Percentiles rank a stretch among this genome's conserved stretches.
Conservation (phyloP, 2,113 vertebrate species). For the Galeopterus variegatus region DNA sequence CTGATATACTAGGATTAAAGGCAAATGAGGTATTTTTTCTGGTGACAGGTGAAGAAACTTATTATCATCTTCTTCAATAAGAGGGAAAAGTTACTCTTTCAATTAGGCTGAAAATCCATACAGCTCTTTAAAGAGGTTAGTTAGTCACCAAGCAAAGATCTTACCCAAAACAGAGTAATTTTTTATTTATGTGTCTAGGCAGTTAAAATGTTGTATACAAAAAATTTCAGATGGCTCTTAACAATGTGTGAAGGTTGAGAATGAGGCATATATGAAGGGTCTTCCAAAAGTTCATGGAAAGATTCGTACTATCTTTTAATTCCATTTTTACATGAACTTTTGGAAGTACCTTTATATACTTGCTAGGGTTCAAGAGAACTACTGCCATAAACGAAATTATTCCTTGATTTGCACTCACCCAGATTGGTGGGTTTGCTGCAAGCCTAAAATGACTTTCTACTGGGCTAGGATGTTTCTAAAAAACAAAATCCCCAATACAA, state of each 20-base stretch:
- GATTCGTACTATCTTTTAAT: no score
- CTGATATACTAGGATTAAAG: neutral
- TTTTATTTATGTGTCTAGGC: neutral
- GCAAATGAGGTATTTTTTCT: neutral
- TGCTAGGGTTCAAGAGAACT: neutral
- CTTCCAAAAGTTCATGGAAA: no score
- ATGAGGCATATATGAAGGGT: neutral
- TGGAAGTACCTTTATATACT: neutral
- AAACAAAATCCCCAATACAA: neutral
- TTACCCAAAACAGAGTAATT: neutral
- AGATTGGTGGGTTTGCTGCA: neutral
- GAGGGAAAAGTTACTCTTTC: neutral
- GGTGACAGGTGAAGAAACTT: neutral
- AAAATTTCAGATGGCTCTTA: neutral
- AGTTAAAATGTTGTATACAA: conserved; percentile 9
- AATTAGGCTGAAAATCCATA: neutral
- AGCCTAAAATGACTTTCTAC: neutral
- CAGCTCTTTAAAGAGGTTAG: neutral
- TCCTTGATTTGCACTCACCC: neutral
- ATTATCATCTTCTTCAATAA: neutral
- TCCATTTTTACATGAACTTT: no score
- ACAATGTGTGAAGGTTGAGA: conserved; percentile 30
- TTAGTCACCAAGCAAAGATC: neutral
- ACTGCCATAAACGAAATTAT: conserved; percentile 18
- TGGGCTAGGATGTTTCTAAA: neutral